These are phyloP conservation scores for Drosophila cognata DNA, from an alignment of 2,888 invertebrate species.

Conservation along the genomic window DNA sequence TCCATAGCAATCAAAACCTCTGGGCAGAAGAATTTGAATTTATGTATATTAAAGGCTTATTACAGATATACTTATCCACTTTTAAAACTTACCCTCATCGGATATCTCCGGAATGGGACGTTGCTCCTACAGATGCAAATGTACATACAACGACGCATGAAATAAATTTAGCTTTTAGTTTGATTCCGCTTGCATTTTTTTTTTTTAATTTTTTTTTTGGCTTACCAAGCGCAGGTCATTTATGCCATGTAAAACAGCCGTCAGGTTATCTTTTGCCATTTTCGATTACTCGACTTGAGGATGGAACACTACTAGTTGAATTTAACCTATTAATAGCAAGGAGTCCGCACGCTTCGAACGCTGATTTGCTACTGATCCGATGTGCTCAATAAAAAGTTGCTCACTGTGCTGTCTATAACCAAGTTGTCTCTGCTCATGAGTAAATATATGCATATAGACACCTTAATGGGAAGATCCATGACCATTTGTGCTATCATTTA, in stretches of 20 bases:
- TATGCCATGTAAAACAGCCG: constrained; percentile 90
- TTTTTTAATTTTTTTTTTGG: not conserved
- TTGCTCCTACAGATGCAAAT: constrained; percentile 88
- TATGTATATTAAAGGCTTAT: not conserved
- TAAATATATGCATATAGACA: not conserved
- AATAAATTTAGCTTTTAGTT: not conserved
- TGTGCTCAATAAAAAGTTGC: not conserved
- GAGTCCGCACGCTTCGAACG: constrained; percentile 17
- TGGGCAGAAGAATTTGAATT: constrained; percentile 25
- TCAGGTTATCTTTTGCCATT: constrained; percentile 88
- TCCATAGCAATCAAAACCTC: constrained; percentile 91
- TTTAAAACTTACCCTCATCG: constrained; percentile 86
- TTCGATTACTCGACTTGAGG: not conserved
- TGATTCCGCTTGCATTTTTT: not conserved
- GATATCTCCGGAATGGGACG: constrained; percentile 91
- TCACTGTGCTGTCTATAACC: not conserved
- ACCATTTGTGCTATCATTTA: not conserved
- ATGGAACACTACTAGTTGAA: not conserved
- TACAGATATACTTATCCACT: not conserved
- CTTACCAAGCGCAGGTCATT: constrained; percentile 91
- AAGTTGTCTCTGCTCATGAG: not conserved
- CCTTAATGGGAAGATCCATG: not conserved
- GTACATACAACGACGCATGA: not conserved
- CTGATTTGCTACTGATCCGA: constrained; percentile 39
- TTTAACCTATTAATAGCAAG: not conserved